phyloP scores from a whole-genome alignment of 2,113 vertebrate genomes.

The Crotalus tigris region DNA sequence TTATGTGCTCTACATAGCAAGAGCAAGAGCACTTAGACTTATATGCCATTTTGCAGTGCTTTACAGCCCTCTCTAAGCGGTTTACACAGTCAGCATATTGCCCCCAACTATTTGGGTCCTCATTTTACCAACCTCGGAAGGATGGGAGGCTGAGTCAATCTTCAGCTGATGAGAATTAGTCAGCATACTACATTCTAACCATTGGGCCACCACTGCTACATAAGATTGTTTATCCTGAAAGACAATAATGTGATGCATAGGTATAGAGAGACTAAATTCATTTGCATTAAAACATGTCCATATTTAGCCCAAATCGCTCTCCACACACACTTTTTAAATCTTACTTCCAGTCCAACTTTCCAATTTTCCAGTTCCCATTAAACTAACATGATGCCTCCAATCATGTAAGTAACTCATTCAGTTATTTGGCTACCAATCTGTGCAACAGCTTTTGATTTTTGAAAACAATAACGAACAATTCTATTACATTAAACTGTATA shows the following conservation, averaged over 20 bases:
- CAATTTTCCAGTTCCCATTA: not conserved
- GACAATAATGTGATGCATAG: not conserved
- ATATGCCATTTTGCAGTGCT: too few species aligned
- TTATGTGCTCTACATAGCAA: not conserved
- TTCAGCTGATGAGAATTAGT: too few species aligned
- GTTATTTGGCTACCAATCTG: not conserved
- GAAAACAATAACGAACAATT: not conserved
- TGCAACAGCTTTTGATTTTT: not conserved
- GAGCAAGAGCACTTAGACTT: too few species aligned
- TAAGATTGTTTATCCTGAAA: not conserved
- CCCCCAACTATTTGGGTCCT: too few species aligned
- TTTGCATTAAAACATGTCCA: not conserved
- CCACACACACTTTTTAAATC: not conserved
- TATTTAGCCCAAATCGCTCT: not conserved
- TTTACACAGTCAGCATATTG: too few species aligned
- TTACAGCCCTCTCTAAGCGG: too few species aligned
- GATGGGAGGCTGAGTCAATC: too few species aligned
- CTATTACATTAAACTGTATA: not conserved
- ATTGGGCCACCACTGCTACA: too few species aligned
- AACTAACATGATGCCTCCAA: not conserved
- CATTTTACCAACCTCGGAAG: too few species aligned
- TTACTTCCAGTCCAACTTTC: not conserved
- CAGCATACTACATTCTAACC: too few species aligned
- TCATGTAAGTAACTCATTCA: not conserved
- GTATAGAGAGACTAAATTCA: not conserved